Evolutionary conservation across 2,888 invertebrate species (phyloP).

Genomic region (Melipona beecheii): DNA sequence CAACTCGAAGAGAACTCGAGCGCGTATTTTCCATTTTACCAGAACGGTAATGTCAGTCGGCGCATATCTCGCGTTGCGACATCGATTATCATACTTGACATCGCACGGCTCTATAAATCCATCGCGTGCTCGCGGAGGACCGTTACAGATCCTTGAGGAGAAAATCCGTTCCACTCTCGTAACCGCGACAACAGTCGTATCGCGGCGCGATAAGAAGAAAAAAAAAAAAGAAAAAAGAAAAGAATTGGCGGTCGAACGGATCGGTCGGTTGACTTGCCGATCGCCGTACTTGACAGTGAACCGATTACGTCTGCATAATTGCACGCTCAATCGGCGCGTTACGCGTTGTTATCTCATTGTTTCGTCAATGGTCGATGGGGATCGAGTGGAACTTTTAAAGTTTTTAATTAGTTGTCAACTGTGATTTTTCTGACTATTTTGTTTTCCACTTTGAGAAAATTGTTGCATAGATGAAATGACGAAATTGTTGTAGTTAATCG

Average conservation of each 20-base stretch:
- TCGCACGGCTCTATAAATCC: slow-evolving; percentile 31
- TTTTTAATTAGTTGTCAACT: too few species aligned
- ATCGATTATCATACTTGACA: slow-evolving; percentile 45
- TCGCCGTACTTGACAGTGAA: slow-evolving; percentile 64
- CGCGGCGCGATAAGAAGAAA: neutral
- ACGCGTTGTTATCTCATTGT: slow-evolving; percentile 20
- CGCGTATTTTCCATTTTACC: slow-evolving; percentile 9
- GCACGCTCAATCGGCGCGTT: neutral
- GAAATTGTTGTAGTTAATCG: too few species aligned
- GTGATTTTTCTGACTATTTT: too few species aligned
- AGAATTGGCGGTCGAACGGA: neutral
- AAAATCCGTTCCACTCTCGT: slow-evolving; percentile 54
- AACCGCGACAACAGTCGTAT: slow-evolving; percentile 15
- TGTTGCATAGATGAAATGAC: too few species aligned
- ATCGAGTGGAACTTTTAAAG: too few species aligned
- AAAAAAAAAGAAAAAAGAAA: neutral
- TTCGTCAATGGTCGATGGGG: neutral
- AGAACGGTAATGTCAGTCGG: slow-evolving; percentile 26
- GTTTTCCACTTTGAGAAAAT: too few species aligned
- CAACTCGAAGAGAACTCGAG: neutral
- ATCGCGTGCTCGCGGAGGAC: slow-evolving; percentile 36
- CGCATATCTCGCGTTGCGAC: slow-evolving; percentile 12
- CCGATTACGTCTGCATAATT: slow-evolving; percentile 52
- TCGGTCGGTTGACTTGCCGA: slow-evolving; percentile 10
- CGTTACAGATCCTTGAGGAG: slow-evolving; percentile 61